Evolutionary conservation across 2,888 invertebrate genomes (phyloP).

Genomic region (Petrolisthes cinctipes): DNA sequence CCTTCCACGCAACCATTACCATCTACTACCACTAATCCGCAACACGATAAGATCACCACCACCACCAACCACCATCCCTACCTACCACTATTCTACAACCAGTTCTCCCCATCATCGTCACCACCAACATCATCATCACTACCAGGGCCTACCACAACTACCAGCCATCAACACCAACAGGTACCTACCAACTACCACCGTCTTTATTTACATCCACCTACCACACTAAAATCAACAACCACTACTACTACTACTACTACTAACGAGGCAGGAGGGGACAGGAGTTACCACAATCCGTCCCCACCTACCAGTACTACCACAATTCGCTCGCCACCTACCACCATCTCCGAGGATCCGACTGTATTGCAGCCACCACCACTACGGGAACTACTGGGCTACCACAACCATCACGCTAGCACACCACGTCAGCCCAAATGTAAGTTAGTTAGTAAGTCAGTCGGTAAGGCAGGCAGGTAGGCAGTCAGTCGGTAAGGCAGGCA

Average conservation of each 20-base stretch:
- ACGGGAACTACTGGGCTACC: background rate
- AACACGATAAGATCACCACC: background rate
- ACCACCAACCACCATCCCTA: background rate
- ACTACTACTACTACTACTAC: background rate
- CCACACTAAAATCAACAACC: background rate
- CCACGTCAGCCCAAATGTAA: background rate
- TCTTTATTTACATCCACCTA: background rate
- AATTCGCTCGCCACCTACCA: constrained; percentile 25
- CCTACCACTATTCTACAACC: too few species aligned
- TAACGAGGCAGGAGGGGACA: background rate
- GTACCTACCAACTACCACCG: background rate
- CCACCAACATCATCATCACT: background rate
- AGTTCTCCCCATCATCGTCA: too few species aligned
- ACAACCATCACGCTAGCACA: background rate
- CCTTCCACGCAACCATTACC: too few species aligned
- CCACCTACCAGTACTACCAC: constrained; percentile 4
- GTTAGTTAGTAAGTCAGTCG: background rate
- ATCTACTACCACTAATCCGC: too few species aligned
- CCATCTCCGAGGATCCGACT: constrained; percentile 39
- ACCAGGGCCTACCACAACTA: background rate
- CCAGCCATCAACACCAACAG: background rate
- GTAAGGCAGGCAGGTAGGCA: background rate
- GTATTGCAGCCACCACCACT: constrained; percentile 36
- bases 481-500: background rate
- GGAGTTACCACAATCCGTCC: background rate